Conservation (phyloP, 1,140 invertebrate genomes). For the Drosophila tristis region DNA sequence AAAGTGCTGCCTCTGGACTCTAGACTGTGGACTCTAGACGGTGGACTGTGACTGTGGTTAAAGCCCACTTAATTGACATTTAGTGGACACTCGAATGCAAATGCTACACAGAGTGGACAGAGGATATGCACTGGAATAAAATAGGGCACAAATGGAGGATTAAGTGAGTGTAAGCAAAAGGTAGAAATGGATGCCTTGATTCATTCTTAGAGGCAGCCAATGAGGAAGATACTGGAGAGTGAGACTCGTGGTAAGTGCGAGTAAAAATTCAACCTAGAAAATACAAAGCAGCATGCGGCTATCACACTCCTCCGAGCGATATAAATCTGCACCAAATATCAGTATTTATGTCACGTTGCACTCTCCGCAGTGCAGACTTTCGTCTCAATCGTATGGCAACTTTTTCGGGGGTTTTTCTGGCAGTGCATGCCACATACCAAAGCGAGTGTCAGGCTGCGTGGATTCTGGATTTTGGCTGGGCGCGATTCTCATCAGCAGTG, state of each 20-base stretch:
- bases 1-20: conserved; percentile 41
- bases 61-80: conserved; percentile 82
- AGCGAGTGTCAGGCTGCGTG: conserved; percentile 55
- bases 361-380: too few species aligned
- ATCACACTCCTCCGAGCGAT: neutral
- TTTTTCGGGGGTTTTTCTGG: neutral
- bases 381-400: too few species aligned
- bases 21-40: neutral
- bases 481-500: conserved; percentile 69
- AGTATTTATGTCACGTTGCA: too few species aligned
- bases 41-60: conserved; percentile 44
- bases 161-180: too few species aligned
- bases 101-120: conserved; percentile 35
- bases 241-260: too few species aligned
- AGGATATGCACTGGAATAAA: conserved; percentile 6
- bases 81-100: conserved; percentile 81
- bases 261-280: too few species aligned
- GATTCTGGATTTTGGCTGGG: conserved; percentile 48
- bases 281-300: too few species aligned
- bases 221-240: too few species aligned
- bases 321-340: too few species aligned
- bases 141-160: neutral
- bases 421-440: conserved; percentile 36
- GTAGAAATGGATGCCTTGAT: too few species aligned
- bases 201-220: too few species aligned